Percentiles rank a stretch among this genome's conserved stretches.
These are phyloP conservation scores for Oryzias melastigma DNA, from an alignment of 2,113 vertebrate genomes.

Conservation along the genomic window DNA sequence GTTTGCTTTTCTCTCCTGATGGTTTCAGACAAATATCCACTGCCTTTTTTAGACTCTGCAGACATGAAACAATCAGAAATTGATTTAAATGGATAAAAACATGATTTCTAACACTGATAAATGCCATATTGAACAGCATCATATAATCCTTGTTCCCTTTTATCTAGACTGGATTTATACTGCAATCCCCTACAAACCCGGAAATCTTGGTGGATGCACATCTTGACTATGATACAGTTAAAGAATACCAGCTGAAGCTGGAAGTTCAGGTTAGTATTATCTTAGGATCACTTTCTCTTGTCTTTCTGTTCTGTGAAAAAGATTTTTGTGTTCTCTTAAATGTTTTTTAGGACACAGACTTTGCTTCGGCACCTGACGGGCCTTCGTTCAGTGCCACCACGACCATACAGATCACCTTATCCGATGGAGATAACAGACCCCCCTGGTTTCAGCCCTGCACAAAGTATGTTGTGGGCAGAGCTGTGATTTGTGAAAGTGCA, in stretches of 20 bases:
- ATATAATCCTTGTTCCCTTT: neutral
- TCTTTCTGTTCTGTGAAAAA: neutral
- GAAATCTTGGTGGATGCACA: slow-evolving; percentile 59
- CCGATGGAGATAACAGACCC: slow-evolving; percentile 77
- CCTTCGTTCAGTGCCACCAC: slow-evolving; percentile 36
- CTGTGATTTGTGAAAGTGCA: slow-evolving; percentile 65
- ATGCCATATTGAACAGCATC: neutral
- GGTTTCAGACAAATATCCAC: too few species aligned
- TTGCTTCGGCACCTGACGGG: accelerated
- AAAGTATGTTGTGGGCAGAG: accelerated
- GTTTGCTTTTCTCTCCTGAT: neutral
- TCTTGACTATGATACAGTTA: slow-evolving; percentile 76
- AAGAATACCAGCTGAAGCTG: slow-evolving; percentile 57
- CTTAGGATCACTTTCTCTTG: neutral
- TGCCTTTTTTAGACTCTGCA: neutral
- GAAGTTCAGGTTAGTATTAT: slow-evolving; percentile 75
- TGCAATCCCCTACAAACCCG: slow-evolving; percentile 57
- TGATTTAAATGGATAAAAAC: neutral
- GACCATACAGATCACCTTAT: slow-evolving; percentile 68
- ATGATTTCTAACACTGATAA: neutral
- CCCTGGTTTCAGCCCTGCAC: slow-evolving; percentile 85
- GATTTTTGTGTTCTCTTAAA: neutral
- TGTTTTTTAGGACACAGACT: slow-evolving; percentile 67
- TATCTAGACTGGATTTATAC: slow-evolving; percentile 72
- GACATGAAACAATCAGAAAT: neutral